A percentile compares a stretch with the other conserved stretches of the same genome.
Evolutionary conservation across 1,140 invertebrate species (phyloP).

Genomic region (Drosophila ananassae): DNA sequence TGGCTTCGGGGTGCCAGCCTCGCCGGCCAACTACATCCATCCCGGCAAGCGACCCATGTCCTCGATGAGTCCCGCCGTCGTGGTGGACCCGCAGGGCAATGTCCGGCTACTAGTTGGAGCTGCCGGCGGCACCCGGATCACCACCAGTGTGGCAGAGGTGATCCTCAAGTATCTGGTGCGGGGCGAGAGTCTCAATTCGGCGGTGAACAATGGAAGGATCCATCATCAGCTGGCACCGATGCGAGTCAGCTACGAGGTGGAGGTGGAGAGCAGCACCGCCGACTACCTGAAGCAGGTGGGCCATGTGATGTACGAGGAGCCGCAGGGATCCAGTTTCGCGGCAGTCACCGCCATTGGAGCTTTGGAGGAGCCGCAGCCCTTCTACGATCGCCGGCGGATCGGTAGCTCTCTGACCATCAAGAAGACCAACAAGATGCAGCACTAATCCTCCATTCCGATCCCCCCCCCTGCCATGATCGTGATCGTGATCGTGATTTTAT

Average conservation of each 20-base stretch:
- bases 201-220: constrained; percentile 92
- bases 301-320: constrained; percentile 82
- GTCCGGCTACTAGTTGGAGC: constrained; percentile 93
- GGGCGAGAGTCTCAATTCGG: constrained; percentile 89
- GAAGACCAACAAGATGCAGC: constrained; percentile 69
- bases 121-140: constrained; percentile 96
- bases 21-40: constrained; percentile 92
- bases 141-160: constrained; percentile 88
- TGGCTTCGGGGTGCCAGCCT: constrained; percentile 91
- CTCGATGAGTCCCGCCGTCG: constrained; percentile 95
- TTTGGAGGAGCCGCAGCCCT: constrained; percentile 73
- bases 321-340: constrained; percentile 84
- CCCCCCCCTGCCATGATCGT: too few species aligned
- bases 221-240: constrained; percentile 98
- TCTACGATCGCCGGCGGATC: constrained; percentile 84
- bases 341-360: constrained; percentile 85
- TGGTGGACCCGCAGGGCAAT: constrained; percentile 91
- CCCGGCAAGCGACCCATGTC: constrained; percentile 95
- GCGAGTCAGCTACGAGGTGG: constrained; percentile 85
- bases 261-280: constrained; percentile 61
- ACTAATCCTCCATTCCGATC: constrained; percentile 36
- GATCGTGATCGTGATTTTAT: constrained; percentile 41
- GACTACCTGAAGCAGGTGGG: constrained; percentile 73
- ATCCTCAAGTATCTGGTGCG: constrained; percentile 90
- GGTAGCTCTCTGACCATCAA: constrained; percentile 85